These are phyloP conservation scores for Corythucha ciliata DNA, from an alignment of 2,888 invertebrate species.

Conservation along the genomic window DNA sequence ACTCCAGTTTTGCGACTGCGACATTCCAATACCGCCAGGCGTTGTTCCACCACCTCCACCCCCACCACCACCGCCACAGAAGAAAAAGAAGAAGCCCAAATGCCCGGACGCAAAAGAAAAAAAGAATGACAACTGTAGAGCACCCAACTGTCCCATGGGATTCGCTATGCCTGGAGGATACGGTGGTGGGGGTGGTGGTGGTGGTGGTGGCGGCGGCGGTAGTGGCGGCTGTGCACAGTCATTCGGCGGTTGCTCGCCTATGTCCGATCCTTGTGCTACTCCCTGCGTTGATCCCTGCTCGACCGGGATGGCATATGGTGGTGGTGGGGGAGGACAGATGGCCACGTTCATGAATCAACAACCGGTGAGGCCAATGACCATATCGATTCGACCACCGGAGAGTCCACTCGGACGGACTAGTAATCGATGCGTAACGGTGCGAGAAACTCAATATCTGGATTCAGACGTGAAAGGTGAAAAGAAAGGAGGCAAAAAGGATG, in stretches of 20 bases:
- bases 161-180: conserved; percentile 16
- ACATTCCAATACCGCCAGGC: conserved; percentile 30
- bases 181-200: no score
- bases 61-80: conserved; percentile 9
- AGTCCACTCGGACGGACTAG: background rate
- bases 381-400: conserved; percentile 8
- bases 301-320: no score
- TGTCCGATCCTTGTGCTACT: no score
- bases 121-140: conserved; percentile 12
- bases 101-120: background rate
- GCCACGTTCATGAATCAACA: conserved; percentile 12
- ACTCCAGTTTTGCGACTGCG: conserved; percentile 31
- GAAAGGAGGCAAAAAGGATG: background rate
- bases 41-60: conserved; percentile 22
- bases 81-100: conserved; percentile 13
- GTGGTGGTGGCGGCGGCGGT: no score
- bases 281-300: no score
- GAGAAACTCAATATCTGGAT: conserved; percentile 19
- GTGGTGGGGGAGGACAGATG: conserved; percentile 7
- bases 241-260: conserved; percentile 3
- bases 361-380: background rate
- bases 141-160: conserved; percentile 14
- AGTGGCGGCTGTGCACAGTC: no score
- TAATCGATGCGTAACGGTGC: conserved; percentile 12
- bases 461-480: conserved; percentile 35